Conservation (phyloP, 1,140 invertebrate genomes). For the Venustaconcha ellipsiformis region DNA sequence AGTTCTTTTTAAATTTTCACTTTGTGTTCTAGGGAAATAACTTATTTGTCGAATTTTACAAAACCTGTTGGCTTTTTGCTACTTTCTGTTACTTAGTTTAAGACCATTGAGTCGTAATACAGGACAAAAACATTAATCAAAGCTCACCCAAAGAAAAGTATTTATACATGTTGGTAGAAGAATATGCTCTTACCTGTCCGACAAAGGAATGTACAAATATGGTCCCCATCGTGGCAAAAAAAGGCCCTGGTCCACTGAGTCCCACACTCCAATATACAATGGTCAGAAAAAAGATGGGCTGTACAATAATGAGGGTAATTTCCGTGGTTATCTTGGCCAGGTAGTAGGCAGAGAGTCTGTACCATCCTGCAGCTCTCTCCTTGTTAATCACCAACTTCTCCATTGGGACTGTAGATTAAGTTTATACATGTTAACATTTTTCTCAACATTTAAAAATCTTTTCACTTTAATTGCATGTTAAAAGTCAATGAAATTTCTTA, state of each 20-base stretch:
- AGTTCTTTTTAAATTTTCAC: no score
- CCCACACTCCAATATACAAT: conserved; percentile 86
- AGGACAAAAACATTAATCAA: no score
- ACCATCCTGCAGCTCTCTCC: conserved; percentile 84
- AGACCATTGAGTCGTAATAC: no score
- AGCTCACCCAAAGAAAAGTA: not conserved
- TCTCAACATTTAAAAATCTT: no score
- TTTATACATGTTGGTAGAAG: not conserved
- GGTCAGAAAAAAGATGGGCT: conserved; percentile 75
- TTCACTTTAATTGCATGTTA: no score
- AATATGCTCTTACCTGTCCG: conserved; percentile 74
- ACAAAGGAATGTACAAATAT: conserved; percentile 83
- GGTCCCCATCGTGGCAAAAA: conserved; percentile 80
- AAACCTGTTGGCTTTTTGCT: no score
- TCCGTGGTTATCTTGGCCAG: conserved; percentile 90
- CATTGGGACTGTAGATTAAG: conserved; percentile 76
- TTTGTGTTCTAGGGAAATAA: no score
- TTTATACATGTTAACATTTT: no score
- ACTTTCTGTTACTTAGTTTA: no score
- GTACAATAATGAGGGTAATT: conserved; percentile 81
- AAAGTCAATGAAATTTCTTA: no score
- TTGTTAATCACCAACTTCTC: conserved; percentile 88
- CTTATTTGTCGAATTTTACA: no score
- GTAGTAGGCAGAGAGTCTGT: conserved; percentile 87
- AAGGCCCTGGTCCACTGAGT: conserved; percentile 71